Percentiles rank a stretch among this genome's conserved stretches.
phyloP scores from a whole-genome alignment of 2,113 vertebrate genomes.

The Geococcyx californianus region DNA sequence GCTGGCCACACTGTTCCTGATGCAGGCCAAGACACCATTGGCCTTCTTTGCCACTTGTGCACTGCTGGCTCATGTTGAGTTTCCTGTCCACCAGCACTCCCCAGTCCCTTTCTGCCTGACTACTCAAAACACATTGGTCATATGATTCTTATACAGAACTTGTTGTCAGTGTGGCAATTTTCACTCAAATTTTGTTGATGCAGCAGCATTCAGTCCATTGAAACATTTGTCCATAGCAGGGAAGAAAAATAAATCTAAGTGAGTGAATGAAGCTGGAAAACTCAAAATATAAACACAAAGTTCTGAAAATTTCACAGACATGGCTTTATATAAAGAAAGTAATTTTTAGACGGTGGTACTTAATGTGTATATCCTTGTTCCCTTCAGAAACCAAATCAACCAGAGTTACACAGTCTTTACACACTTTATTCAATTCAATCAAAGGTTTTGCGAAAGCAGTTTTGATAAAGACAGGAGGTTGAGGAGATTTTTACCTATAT shows the following conservation, averaged over 20 bases:
- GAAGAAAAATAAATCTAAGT: background rate
- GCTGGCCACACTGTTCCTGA: too few species aligned
- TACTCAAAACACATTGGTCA: background rate
- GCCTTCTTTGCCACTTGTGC: too few species aligned
- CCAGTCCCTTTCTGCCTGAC: too few species aligned
- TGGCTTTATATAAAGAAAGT: background rate
- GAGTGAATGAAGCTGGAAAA: background rate
- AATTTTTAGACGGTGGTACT: background rate
- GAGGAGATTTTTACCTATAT: background rate
- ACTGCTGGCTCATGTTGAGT: too few species aligned
- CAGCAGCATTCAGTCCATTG: background rate
- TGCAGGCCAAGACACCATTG: too few species aligned
- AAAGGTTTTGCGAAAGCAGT: background rate
- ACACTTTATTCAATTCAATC: background rate
- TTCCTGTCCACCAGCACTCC: too few species aligned
- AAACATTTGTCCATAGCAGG: background rate
- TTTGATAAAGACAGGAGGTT: background rate
- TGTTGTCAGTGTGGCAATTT: background rate
- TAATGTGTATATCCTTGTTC: background rate
- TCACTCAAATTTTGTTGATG: background rate
- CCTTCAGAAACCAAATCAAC: background rate
- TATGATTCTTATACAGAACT: background rate
- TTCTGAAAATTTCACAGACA: background rate
- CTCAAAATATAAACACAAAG: background rate
- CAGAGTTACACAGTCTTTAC: background rate